Evolutionary conservation across 37 sponge, comb jelly and placozoan species (phyloP).

Genomic region (Tethya wilhelma): DNA sequence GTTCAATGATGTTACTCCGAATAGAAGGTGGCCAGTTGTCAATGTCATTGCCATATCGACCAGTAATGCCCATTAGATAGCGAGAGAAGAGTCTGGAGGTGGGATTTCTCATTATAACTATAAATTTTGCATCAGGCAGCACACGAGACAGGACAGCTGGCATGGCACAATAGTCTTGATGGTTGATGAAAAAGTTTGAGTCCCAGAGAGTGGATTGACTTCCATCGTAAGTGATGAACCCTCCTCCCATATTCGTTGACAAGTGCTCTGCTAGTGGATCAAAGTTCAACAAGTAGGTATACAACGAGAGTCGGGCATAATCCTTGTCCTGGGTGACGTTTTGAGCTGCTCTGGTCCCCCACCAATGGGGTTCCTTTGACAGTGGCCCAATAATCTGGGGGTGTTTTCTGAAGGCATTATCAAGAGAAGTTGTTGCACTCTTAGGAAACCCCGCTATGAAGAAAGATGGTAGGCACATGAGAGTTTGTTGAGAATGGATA

Average conservation of each 20-base stretch:
- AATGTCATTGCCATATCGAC: background rate
- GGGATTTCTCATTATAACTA: slow-evolving; percentile 66
- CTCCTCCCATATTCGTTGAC: background rate
- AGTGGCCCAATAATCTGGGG: slow-evolving; percentile 9
- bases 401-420: slow-evolving; percentile 1
- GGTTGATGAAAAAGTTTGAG: slow-evolving; percentile 13
- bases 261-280: background rate
- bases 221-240: slow-evolving; percentile 40
- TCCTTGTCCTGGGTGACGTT: too few relatives aligned
- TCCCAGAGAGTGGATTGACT: slow-evolving; percentile 63
- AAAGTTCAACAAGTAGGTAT: slow-evolving; percentile 9
- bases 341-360: slow-evolving; percentile 21
- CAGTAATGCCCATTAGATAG: slow-evolving; percentile 28
- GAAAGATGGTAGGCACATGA: slow-evolving; percentile 44
- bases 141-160: slow-evolving; percentile 46
- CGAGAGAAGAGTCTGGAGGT: slow-evolving; percentile 28
- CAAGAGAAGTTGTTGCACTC: slow-evolving; percentile 41
- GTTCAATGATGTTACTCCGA: background rate
- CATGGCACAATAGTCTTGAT: slow-evolving; percentile 39
- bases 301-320: background rate
- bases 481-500: too few relatives aligned
- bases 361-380: slow-evolving; percentile 49
- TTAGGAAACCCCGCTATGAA: slow-evolving; percentile 52
- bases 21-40: slow-evolving; percentile 1
- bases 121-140: slow-evolving; percentile 54